Conservation (phyloP, 2,113 vertebrate species). For the Rhodinocichla rosea region DNA sequence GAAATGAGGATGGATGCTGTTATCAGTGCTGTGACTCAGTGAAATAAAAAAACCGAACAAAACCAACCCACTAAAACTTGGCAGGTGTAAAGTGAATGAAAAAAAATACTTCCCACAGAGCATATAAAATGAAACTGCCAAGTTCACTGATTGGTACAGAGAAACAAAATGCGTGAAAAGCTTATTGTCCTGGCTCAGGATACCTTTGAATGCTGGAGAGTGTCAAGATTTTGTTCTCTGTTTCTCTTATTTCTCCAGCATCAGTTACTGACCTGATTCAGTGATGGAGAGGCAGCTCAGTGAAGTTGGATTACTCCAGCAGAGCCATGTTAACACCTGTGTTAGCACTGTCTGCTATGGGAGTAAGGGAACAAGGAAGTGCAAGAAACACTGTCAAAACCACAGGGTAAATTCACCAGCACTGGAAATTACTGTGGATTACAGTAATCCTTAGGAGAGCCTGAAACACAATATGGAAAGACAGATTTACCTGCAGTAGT, state of each 20-base stretch:
- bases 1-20: neutral
- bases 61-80: neutral
- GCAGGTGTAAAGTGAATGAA: neutral
- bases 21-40: neutral
- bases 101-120: neutral
- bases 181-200: neutral
- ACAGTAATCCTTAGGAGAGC: neutral
- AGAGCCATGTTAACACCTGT: neutral
- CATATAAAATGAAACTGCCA: neutral
- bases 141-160: neutral
- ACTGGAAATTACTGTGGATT: neutral
- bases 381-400: neutral
- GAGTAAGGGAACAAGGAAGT: neutral
- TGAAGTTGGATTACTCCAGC: neutral
- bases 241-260: neutral
- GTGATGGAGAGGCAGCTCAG: neutral
- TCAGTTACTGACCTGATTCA: neutral
- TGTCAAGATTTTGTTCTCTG: neutral
- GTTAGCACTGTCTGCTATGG: rapidly evolving
- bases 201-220: neutral
- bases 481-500: neutral
- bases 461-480: neutral
- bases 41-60: neutral
- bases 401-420: neutral
- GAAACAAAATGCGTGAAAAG: neutral